Evolutionary conservation across 2,888 invertebrate species (phyloP).

Genomic region (Himalopsyche kuldschensis): DNA sequence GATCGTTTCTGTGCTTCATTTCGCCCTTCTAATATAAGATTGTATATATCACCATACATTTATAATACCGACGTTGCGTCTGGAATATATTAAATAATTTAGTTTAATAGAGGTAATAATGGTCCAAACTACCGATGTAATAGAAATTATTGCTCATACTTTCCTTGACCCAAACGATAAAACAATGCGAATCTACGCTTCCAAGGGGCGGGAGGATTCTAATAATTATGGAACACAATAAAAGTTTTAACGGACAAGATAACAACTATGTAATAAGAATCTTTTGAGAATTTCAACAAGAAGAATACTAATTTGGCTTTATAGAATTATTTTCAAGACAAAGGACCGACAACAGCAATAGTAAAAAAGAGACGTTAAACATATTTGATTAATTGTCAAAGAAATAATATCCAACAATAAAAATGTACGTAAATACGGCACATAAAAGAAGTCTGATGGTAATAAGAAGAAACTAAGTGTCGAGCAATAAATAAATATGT

Average conservation of each 20-base stretch:
- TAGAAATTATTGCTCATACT: neutral
- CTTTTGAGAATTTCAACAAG: neutral
- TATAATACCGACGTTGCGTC: neutral
- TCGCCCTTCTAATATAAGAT: too few relatives aligned
- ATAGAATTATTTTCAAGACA: neutral
- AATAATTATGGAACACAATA: neutral
- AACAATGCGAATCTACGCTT: neutral
- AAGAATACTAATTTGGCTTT: neutral
- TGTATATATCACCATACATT: neutral
- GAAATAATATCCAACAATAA: neutral
- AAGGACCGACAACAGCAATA: neutral
- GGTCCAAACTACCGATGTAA: neutral
- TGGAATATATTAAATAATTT: neutral
- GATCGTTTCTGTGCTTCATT: too few relatives aligned
- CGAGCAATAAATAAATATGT: too few relatives aligned
- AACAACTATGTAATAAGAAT: neutral
- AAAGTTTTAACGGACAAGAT: neutral
- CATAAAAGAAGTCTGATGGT: neutral
- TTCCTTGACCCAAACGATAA: neutral
- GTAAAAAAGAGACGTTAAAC: neutral
- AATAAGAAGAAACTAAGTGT: too few relatives aligned
- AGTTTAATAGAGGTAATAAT: neutral
- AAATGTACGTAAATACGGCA: neutral
- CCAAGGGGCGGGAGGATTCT: neutral
- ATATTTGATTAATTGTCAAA: neutral